Base-by-base conservation (phyloP, 2,797 vertebrate species). In the Meriones psammophilus region DNA sequence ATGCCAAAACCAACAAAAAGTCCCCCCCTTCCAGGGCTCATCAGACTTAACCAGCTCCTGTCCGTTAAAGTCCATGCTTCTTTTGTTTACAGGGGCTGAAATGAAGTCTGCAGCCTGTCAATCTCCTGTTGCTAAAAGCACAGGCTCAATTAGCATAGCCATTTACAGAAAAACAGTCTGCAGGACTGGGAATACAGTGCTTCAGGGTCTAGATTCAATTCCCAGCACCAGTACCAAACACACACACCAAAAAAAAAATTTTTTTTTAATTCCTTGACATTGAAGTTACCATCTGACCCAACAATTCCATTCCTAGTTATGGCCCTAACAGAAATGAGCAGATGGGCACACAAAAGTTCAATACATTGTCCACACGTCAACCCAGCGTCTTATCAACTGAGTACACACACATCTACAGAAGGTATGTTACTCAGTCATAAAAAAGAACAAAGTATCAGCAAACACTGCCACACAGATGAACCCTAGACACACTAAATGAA, bases 291-390 rank as follows among this genome's bases (percentile, higher is more conserved):
- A 46, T 39, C 20, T 36, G 56, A 85, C 5, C 42, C 15, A 86
- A 69, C n/a, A 79, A 79, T 66, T n/a, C 66, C 22, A 84, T 12
- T 46, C 62, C 68, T 62, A 60, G 8, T 26, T 74, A 54, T 58
- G 58, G 4, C 84, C 17, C 78, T 93, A 88, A 91, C 1, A 86
- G 88, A 91, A 94, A 95, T 22, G 42, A 94, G 91, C 87, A 92
- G 7, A 42, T 2, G 10, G 36, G 66, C 66, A 81, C 46, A 69
- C 39, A 88, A 89, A 90, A 62, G 56, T 36, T 39, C n/a, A 94
- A 8, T 91, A 18, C 8, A 94, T 33, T 76, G 71, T 46, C 78
- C 36, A 33, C 69, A 4, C 17, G 12, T 60, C 12, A 81, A 36
- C n/a, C 56, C 79, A 81, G 7, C 15, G n/a, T n/a, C 58, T 28